Conservation (phyloP, 1,140 invertebrate species). For the Nixonia krombeini region DNA sequence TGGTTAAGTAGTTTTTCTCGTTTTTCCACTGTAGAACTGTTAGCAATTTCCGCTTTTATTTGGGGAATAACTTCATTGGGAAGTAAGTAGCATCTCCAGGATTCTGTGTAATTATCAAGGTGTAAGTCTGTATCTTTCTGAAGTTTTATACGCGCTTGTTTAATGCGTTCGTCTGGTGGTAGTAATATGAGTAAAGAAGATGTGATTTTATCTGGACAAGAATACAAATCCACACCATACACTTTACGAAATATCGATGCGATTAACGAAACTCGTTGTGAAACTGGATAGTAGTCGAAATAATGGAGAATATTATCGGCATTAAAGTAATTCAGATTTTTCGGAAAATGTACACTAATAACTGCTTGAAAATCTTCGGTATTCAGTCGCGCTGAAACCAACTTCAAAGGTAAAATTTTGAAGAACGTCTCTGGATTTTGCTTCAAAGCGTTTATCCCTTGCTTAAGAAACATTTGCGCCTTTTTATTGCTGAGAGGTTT, state of each 20-base stretch:
- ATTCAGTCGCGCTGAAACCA: slow-evolving; percentile 32
- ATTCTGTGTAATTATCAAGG: not conserved
- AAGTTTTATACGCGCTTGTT: slow-evolving; percentile 52
- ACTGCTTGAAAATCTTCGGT: slow-evolving; percentile 47
- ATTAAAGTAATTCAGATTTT: slow-evolving; percentile 16
- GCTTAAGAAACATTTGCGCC: slow-evolving; percentile 48
- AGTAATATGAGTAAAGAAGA: slow-evolving; percentile 40
- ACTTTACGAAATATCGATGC: slow-evolving; percentile 37
- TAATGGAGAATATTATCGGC: slow-evolving; percentile 23
- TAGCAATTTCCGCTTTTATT: slow-evolving; percentile 47
- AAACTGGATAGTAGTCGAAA: slow-evolving; percentile 45
- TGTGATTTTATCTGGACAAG: slow-evolving; percentile 24
- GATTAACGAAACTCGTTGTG: slow-evolving; percentile 35
- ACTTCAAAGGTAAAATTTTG: slow-evolving; percentile 34
- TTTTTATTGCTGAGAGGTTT: slow-evolving; percentile 46
- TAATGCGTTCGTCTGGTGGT: slow-evolving; percentile 41
- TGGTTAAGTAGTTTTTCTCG: slow-evolving; percentile 26
- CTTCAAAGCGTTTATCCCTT: slow-evolving; percentile 31
- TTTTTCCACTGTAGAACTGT: not conserved
- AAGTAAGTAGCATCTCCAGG: slow-evolving; percentile 58
- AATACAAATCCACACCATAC: slow-evolving; percentile 43
- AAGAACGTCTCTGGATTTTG: slow-evolving; percentile 37
- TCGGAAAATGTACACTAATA: slow-evolving; percentile 45
- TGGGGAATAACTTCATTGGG: slow-evolving; percentile 39
- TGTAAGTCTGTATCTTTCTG: slow-evolving; percentile 19